A percentile compares a stretch with the other conserved stretches of the same genome.
These are phyloP conservation scores for Dicrostonyx torquatus DNA, from an alignment of 2,797 vertebrate species.

Conservation along the genomic window DNA sequence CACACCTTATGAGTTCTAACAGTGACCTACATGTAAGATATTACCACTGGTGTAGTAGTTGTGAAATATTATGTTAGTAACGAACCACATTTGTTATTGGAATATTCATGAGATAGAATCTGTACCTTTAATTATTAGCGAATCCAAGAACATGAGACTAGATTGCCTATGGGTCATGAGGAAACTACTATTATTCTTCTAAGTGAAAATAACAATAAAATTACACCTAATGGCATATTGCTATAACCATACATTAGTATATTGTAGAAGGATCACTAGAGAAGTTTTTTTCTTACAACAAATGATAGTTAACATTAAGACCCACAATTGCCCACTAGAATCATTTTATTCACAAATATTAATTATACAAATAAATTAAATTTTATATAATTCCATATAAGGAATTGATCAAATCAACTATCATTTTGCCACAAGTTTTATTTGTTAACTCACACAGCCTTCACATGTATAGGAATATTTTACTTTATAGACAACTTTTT, in stretches of 20 bases:
- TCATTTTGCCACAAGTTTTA: not conserved
- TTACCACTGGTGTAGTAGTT: not conserved
- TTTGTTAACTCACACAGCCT: not conserved
- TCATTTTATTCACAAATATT: not conserved
- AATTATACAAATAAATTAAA: not conserved
- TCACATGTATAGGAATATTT: not conserved
- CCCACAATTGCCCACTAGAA: not conserved
- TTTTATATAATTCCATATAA: not conserved
- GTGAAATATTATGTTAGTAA: not conserved
- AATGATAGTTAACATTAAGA: not conserved
- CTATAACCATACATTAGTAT: not conserved
- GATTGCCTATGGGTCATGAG: not conserved
- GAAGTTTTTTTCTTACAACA: not conserved
- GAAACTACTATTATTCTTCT: not conserved
- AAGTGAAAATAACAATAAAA: not conserved
- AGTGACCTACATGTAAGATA: not conserved
- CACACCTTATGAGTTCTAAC: not conserved
- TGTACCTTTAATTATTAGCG: not conserved
- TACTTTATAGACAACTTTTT: not conserved
- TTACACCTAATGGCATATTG: not conserved
- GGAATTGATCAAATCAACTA: not conserved
- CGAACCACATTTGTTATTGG: not conserved
- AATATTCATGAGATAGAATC: not conserved
- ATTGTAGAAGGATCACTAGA: not conserved
- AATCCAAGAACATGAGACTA: not conserved